Evolutionary conservation across 2,797 vertebrate genomes (phyloP), one percentile per base, ranked within the genome.

Genomic region (Halcyon chelicuti): DNA sequence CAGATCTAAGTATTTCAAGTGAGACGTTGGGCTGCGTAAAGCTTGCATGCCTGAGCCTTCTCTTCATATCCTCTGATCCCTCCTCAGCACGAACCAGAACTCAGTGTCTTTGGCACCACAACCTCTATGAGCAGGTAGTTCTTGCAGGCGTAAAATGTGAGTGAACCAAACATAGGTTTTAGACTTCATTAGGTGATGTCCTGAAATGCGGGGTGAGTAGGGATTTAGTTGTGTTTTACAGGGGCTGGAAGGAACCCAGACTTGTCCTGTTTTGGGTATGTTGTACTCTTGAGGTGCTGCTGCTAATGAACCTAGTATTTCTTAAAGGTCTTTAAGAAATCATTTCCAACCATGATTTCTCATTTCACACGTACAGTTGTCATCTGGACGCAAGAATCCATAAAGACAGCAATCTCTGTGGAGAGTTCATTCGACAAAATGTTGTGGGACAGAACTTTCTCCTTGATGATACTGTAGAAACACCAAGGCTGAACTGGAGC

Each of bases 341-440:
- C 0, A 40, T 58, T 77, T 66, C 33, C 20, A 46, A 7, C 14
- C 63, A 16, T 0, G 0, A 15, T 60, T 82, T 76, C 61, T 52
- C 52, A 12, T 29, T 86, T 47, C 47, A 21, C 5, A 11, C 1
- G 7, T 26, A 35, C 26, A 20, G 40, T 33, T 82, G 49, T 44
- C 66, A 35, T 12, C 13, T 33, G 54, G 29, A 20, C 54, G 75
- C 37, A 86, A 31, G 40, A 76, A 76, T 37, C 61, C 79, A 25
- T 6, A 21, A 47, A 65, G 44, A 29, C 4, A 66, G 35, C 3
- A 13, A 29, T 31, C 68, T 6, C n/a, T 62, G 14, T 40, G 70
- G 42, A 33, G 49, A 15, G 35, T 15, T 81, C 28, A 10, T 5
- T 14, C 14, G n/a, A 52, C 63, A 46, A 40, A 58, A 62, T 5